Evolutionary conservation across 2,888 invertebrate species (phyloP).

Genomic region (Dryococelus australis): DNA sequence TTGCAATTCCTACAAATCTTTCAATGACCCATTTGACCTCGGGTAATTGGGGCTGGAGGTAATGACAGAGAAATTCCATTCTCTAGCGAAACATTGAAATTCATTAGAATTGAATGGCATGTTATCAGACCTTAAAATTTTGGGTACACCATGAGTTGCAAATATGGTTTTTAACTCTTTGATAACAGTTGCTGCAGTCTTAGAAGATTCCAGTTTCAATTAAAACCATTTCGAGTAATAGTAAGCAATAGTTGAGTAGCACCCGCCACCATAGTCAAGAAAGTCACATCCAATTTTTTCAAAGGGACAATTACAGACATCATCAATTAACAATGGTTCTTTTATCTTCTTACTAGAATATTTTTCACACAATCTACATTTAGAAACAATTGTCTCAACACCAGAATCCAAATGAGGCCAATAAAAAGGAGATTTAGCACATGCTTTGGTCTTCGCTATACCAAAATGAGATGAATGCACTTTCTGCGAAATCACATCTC

Average conservation of each 20-base stretch:
- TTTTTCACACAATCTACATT: neutral
- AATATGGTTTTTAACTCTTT: neutral
- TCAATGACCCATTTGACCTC: neutral
- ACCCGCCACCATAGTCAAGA: neutral
- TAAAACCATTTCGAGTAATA: neutral
- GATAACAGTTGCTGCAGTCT: neutral
- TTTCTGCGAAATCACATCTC: neutral
- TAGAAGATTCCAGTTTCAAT: neutral
- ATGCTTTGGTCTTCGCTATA: neutral
- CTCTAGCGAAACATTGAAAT: neutral
- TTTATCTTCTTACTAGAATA: neutral
- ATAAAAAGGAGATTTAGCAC: too few relatives aligned
- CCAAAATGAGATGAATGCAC: neutral
- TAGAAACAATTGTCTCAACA: neutral
- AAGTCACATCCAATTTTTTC: neutral
- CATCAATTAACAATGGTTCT: neutral
- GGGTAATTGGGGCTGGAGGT: neutral
- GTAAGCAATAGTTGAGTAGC: neutral
- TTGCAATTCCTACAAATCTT: neutral
- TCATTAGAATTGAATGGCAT: neutral
- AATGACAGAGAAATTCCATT: neutral
- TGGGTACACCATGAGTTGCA: neutral
- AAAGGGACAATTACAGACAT: neutral
- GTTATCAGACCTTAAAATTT: neutral
- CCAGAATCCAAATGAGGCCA: neutral